Evolutionary conservation across 2,113 vertebrate species (phyloP).

Genomic region (Hypocryptadius cinnamomeus): DNA sequence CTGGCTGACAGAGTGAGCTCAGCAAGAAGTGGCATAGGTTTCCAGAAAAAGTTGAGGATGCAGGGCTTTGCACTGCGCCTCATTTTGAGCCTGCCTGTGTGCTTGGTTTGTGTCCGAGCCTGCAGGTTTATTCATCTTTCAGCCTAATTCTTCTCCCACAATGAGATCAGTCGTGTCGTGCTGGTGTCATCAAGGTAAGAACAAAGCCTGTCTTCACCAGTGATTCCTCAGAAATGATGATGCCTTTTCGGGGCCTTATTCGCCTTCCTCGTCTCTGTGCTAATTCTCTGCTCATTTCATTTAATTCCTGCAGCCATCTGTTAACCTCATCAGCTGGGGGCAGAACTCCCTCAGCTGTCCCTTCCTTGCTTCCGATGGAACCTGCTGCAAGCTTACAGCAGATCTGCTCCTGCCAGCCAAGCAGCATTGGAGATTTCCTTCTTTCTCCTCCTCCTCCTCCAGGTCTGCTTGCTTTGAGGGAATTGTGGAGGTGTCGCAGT

Average conservation of each 20-base stretch:
- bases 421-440: fast-evolving
- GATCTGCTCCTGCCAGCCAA: background rate
- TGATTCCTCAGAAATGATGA: background rate
- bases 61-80: background rate
- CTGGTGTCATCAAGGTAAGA: background rate
- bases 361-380: background rate
- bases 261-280: background rate
- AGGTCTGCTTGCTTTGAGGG: background rate
- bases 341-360: background rate
- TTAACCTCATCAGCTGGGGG: background rate
- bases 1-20: background rate
- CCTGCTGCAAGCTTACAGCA: background rate
- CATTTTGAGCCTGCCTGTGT: background rate
- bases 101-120: background rate
- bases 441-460: background rate
- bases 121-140: background rate
- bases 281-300: background rate
- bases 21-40: background rate
- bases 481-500: background rate
- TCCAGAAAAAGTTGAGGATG: background rate
- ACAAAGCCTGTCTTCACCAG: background rate
- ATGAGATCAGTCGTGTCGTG: background rate
- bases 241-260: background rate
- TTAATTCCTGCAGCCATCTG: background rate
- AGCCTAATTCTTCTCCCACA: background rate